Evolutionary conservation across 2,797 vertebrate species (phyloP).

Genomic region (Sebastolobus alascanus): DNA sequence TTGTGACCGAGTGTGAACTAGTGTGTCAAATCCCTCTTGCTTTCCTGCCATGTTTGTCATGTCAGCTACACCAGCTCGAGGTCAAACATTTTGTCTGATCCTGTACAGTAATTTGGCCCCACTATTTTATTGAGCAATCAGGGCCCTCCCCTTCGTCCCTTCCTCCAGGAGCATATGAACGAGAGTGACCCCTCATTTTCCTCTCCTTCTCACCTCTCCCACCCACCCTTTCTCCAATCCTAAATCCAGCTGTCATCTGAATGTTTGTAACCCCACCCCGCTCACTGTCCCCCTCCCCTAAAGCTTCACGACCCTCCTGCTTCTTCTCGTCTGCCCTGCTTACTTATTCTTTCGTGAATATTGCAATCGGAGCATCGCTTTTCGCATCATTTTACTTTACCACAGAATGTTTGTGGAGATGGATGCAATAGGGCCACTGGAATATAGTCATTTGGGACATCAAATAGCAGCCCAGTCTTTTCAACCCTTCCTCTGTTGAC

Average conservation of each 20-base stretch:
- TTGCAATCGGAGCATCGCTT: background rate
- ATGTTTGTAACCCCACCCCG: slow-evolving; percentile 20
- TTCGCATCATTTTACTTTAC: background rate
- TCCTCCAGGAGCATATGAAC: slow-evolving; percentile 33
- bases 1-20: background rate
- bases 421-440: background rate
- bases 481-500: slow-evolving; percentile 6
- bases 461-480: background rate
- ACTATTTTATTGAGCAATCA: slow-evolving; percentile 28
- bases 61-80: slow-evolving; percentile 3
- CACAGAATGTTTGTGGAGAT: slow-evolving; percentile 5
- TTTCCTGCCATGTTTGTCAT: background rate
- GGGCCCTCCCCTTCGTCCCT: background rate
- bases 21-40: background rate
- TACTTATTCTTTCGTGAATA: slow-evolving; percentile 24
- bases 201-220: slow-evolving; percentile 4
- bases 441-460: slow-evolving; percentile 15
- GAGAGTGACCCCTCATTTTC: slow-evolving; percentile 37
- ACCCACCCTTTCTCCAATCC: background rate
- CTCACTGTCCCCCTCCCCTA: background rate
- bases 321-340: slow-evolving; percentile 32
- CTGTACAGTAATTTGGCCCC: slow-evolving; percentile 10
- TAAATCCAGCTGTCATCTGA: slow-evolving; percentile 46
- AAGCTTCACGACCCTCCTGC: slow-evolving; percentile 17
- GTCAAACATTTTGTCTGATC: slow-evolving; percentile 21